Conservation (phyloP, 2,888 invertebrate genomes). For the Melangyna quadrimaculata region DNA sequence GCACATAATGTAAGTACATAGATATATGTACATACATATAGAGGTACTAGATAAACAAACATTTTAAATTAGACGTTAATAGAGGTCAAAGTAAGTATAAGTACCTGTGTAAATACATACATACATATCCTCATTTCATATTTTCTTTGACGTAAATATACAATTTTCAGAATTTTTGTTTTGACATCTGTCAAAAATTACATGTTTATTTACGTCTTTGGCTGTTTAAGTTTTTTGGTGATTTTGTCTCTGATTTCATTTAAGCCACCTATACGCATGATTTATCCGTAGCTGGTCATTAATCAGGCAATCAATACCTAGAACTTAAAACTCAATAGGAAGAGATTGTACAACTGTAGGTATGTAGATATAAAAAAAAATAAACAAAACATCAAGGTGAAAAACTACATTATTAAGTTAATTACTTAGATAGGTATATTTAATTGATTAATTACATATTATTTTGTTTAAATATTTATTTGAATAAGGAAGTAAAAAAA, state of each 20-base stretch:
- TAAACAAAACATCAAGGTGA: slow-evolving; percentile 42
- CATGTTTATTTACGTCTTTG: background rate
- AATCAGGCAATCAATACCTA: background rate
- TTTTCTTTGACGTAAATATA: background rate
- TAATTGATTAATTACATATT: background rate
- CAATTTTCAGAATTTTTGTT: background rate
- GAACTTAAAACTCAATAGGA: background rate
- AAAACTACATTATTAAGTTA: slow-evolving; percentile 22
- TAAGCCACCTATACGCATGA: background rate
- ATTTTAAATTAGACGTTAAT: slow-evolving; percentile 9
- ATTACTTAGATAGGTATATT: background rate
- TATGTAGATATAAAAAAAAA: background rate
- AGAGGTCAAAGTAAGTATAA: slow-evolving; percentile 35
- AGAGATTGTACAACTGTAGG: background rate
- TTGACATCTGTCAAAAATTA: slow-evolving; percentile 42
- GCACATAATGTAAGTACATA: background rate
- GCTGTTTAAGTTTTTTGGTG: background rate
- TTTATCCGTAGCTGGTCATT: background rate
- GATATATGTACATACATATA: background rate
- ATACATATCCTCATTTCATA: background rate
- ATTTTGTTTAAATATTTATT: slow-evolving; percentile 11
- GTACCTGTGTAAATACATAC: no score
- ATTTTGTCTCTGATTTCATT: background rate
- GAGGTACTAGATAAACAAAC: background rate
- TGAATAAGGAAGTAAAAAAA: slow-evolving; percentile 45